Conservation (phyloP, 2,113 vertebrate species). For the Trinectes maculatus region DNA sequence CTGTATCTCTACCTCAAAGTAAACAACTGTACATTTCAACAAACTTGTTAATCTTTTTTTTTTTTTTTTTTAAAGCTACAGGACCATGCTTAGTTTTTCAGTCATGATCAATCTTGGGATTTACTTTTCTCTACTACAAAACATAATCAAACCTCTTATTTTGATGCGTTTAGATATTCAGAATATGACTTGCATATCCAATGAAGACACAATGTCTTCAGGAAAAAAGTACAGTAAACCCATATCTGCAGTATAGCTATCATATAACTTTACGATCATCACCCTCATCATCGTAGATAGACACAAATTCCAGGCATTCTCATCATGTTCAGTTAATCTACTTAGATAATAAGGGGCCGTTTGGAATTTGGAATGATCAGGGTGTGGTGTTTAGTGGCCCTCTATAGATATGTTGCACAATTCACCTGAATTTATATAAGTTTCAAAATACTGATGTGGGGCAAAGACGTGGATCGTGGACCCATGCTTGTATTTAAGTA, state of each 20-base stretch:
- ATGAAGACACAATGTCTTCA: too few relatives aligned
- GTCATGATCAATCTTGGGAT: neutral
- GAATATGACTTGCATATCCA: neutral
- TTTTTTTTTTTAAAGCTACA: neutral
- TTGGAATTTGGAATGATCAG: neutral
- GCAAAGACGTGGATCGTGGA: neutral
- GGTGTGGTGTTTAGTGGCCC: constrained; percentile 1
- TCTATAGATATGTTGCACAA: neutral
- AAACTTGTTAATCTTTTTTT: neutral
- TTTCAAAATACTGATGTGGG: neutral
- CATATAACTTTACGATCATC: too few relatives aligned
- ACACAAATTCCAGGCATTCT: constrained; percentile 26
- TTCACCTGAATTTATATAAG: neutral
- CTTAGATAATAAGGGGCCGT: neutral
- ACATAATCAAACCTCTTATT: neutral
- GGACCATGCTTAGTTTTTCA: too few relatives aligned
- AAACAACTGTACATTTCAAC: neutral
- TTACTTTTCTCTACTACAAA: neutral
- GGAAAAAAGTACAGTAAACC: too few relatives aligned
- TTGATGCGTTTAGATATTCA: neutral
- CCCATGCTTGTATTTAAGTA: too few relatives aligned
- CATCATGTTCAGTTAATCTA: constrained; percentile 11
- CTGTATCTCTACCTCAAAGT: neutral
- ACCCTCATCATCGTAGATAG: too few relatives aligned
- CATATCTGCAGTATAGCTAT: too few relatives aligned